phyloP scores from a whole-genome alignment of 2,888 invertebrate genomes.

The Drosophila kokeensis region DNA sequence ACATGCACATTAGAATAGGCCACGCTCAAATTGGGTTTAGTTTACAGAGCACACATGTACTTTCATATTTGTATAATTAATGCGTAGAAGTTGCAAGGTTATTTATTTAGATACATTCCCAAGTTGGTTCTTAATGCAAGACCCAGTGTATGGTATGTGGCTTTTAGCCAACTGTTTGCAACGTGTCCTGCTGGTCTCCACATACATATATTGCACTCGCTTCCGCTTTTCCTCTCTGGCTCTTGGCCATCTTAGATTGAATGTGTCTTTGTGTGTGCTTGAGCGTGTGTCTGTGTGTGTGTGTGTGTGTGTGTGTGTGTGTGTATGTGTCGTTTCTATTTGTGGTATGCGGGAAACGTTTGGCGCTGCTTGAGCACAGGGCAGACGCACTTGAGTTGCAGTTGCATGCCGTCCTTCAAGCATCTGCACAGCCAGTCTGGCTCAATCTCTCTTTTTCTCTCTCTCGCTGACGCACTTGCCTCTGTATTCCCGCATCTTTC shows the following conservation, averaged over 20 bases:
- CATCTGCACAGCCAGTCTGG: slow-evolving; percentile 10
- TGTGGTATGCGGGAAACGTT: slow-evolving; percentile 61
- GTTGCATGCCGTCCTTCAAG: slow-evolving; percentile 51
- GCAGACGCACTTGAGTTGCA: slow-evolving; percentile 68
- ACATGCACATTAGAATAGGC: not conserved
- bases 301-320: slow-evolving; percentile 16
- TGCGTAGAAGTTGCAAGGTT: slow-evolving; percentile 13
- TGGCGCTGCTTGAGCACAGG: slow-evolving; percentile 68
- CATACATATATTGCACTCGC: slow-evolving; percentile 24
- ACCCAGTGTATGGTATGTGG: slow-evolving; percentile 31
- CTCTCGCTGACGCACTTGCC: not conserved
- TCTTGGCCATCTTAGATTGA: slow-evolving; percentile 38
- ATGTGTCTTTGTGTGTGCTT: slow-evolving; percentile 15
- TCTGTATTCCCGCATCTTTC: slow-evolving; percentile 17
- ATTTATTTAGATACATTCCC: slow-evolving; percentile 25
- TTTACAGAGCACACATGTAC: slow-evolving; percentile 1
- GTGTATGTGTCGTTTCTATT: slow-evolving; percentile 48
- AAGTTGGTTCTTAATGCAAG: slow-evolving; percentile 21
- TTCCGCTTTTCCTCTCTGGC: slow-evolving; percentile 53
- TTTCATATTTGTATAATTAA: slow-evolving; percentile 28
- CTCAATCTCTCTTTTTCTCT: not conserved
- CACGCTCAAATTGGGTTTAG: not conserved
- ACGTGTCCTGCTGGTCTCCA: slow-evolving; percentile 12
- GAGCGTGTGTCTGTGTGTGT: too few species aligned
- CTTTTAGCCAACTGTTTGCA: slow-evolving; percentile 28